Conservation (phyloP, 1,140 invertebrate species). For the Tetraneura akinire region DNA sequence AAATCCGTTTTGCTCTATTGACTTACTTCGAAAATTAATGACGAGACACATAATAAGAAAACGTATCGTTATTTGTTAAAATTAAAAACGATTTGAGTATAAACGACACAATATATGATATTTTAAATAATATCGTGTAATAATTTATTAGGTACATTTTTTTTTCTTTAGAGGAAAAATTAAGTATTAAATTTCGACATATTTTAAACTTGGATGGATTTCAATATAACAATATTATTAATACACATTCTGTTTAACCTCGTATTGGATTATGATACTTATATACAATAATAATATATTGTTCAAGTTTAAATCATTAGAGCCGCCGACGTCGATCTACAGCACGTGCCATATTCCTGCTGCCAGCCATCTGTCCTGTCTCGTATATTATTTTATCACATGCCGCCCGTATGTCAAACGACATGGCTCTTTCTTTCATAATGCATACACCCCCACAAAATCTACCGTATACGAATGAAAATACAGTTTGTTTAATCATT, state of each 20-base stretch:
- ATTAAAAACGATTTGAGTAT: no score
- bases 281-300: conserved; percentile 32
- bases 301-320: conserved; percentile 29
- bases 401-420: conserved; percentile 44
- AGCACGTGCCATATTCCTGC: conserved; percentile 45
- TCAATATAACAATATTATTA: not conserved
- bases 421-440: not conserved
- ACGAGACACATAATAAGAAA: no score
- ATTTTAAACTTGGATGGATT: not conserved
- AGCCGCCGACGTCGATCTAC: not conserved
- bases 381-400: conserved; percentile 46
- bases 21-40: no score
- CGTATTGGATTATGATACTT: conserved; percentile 34
- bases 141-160: no score
- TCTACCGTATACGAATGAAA: not conserved
- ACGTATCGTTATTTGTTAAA: no score
- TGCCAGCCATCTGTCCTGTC: conserved; percentile 38
- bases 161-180: no score
- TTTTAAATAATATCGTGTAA: no score
- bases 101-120: no score
- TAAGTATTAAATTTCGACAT: not conserved
- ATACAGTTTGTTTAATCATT: no score
- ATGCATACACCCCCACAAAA: not conserved
- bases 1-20: no score
- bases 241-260: conserved; percentile 27